Evolutionary conservation across 2,113 vertebrate species (phyloP).

Genomic region (Macaca mulatta): DNA sequence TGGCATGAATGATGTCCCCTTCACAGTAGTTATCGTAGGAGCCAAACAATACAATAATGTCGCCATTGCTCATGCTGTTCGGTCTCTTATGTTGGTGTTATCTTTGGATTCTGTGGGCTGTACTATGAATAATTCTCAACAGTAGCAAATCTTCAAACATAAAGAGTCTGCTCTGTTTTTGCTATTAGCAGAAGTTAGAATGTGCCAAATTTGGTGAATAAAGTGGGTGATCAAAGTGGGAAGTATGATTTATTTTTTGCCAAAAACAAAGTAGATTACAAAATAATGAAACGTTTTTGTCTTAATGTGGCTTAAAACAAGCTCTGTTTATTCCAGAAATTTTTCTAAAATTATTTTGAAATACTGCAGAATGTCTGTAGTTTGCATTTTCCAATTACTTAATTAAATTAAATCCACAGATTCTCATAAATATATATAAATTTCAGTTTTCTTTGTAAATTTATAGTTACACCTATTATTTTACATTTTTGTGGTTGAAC

Average conservation of each 20-base stretch:
- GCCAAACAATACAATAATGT: not conserved
- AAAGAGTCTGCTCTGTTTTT: conserved; percentile 30
- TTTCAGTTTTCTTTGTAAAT: not conserved
- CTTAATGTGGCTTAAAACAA: not conserved
- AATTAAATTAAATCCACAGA: not conserved
- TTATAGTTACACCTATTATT: not conserved
- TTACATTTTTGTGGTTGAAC: not conserved
- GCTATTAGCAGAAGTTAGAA: not conserved
- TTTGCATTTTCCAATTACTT: not conserved
- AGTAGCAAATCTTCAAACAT: not conserved
- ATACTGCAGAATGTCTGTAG: not conserved
- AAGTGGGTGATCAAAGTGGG: conserved; percentile 28
- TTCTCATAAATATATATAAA: not conserved
- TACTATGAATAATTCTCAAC: not conserved
- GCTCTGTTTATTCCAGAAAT: not conserved
- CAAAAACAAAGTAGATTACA: conserved; percentile 38
- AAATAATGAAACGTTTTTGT: not conserved
- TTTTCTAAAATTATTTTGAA: conserved; percentile 40
- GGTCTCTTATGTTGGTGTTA: not conserved
- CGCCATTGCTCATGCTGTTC: not conserved
- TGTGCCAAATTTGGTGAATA: conserved; percentile 28
- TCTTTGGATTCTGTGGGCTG: not conserved
- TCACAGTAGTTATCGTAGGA: not conserved
- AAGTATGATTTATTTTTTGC: not conserved
- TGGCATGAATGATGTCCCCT: not conserved